phyloP scores from a whole-genome alignment of 2,797 vertebrate genomes.

The Rhyacichthys aspro region DNA sequence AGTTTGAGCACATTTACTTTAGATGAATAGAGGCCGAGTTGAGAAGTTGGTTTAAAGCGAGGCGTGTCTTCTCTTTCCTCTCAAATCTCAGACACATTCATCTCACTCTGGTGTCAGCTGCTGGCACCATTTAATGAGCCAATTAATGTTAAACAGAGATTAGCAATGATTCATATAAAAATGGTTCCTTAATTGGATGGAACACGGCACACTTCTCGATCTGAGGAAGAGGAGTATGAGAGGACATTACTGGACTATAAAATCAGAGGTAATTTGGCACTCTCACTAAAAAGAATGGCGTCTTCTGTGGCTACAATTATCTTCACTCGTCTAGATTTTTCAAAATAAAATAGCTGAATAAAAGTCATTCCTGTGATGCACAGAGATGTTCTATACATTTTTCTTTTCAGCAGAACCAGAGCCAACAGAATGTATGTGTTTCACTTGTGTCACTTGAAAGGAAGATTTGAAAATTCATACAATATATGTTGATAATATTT shows the following conservation, averaged over 20 bases:
- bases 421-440: no score
- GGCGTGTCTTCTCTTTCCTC: conserved; percentile 17
- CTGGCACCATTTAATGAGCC: conserved; percentile 60
- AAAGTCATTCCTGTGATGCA: no score
- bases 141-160: conserved; percentile 63
- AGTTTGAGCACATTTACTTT: conserved; percentile 31
- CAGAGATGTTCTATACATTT: no score
- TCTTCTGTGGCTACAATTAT: no score
- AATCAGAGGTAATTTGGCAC: not conserved
- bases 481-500: no score
- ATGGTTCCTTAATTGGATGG: conserved; percentile 43
- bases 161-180: conserved; percentile 53
- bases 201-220: conserved; percentile 18
- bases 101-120: conserved; percentile 48
- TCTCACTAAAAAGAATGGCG: not conserved
- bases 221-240: conserved; percentile 2
- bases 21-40: conserved; percentile 23
- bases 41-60: conserved; percentile 20
- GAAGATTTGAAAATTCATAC: no score
- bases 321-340: no score
- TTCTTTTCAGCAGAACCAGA: no score
- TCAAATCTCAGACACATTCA: conserved; percentile 40
- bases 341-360: no score
- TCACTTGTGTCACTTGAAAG: no score
- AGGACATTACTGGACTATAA: not conserved